Conservation (phyloP, 2,797 vertebrate species). For the Bradypodion ventrale region DNA sequence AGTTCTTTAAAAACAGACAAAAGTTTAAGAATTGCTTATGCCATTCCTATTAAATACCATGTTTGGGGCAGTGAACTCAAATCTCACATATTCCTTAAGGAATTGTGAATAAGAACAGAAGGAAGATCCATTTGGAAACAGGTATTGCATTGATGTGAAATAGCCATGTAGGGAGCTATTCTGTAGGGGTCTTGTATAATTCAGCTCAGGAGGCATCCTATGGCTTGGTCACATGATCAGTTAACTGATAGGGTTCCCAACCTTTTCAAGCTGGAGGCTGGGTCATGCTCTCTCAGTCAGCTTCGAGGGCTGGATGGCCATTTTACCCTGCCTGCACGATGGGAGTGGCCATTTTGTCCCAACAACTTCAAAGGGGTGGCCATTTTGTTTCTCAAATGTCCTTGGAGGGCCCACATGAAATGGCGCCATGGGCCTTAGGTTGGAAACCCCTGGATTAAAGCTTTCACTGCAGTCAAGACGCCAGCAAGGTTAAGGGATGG, state of each 20-base stretch:
- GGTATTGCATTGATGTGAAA: not conserved
- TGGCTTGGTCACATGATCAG: not conserved
- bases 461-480: not conserved
- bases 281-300: no score
- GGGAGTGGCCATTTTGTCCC: no score
- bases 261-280: no score
- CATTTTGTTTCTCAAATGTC: no score
- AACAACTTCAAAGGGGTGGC: no score
- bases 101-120: not conserved
- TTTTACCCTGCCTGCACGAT: no score
- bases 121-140: not conserved
- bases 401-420: no score
- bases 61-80: not conserved
- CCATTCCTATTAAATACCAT: not conserved
- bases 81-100: not conserved
- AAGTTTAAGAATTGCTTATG: not conserved
- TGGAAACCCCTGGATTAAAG: no score
- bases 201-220: not conserved
- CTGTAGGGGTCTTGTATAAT: not conserved
- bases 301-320: no score
- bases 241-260: no score
- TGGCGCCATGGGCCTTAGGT: no score
- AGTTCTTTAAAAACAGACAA: not conserved
- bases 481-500: not conserved
- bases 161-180: not conserved